Base-by-base conservation (phyloP, 1,140 invertebrate species). In the Diorhabda sublineata region DNA sequence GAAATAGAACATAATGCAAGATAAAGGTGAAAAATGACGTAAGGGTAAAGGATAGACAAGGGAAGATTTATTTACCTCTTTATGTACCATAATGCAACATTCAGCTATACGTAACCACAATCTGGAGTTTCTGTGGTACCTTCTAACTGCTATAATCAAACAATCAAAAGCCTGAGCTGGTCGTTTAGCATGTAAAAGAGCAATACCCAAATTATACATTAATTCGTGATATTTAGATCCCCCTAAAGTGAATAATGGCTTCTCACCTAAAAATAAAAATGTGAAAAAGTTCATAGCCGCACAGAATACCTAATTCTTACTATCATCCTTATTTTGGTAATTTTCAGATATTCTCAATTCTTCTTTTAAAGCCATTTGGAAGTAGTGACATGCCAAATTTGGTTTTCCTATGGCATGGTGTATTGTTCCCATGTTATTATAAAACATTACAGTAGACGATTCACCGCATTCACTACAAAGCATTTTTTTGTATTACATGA, bases 101-200 rank as follows among this genome's bases (percentile, higher is more conserved):
- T 98, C 97, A 1, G 96, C 94, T 74, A 98, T 85, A 72, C 96
- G 86, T 45, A 97, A 81, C 96, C 96, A 98, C 3, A 98, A 85
- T 62, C 93, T 84, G 2, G 95, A 91, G 83, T 97, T 97, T 73
- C 90, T 91, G 66, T 92, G 92, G 76, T 93, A 93, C 61, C 91
- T 88, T 72, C 95, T 89, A 0, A 95, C 88, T 42, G 92, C 92
- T 81, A 95, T 90, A n/a, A 92, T 89, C 5, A 98, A 87, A 82
- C 92, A 96, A 77, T 96, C 93, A 82, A 98, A 98, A 2, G 97
- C 95, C 75, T 91, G 87, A 68, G 87, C 84, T 2, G 92, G 87
- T 74, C 93, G 88, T 58, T 91, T 89, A 56, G 92, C 88, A 77
- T 95, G 91, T 42, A 98, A 83, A 70, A 96, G 83, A 61, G 92